phyloP scores from a whole-genome alignment of 2,113 vertebrate genomes.

The Columba janthina region DNA sequence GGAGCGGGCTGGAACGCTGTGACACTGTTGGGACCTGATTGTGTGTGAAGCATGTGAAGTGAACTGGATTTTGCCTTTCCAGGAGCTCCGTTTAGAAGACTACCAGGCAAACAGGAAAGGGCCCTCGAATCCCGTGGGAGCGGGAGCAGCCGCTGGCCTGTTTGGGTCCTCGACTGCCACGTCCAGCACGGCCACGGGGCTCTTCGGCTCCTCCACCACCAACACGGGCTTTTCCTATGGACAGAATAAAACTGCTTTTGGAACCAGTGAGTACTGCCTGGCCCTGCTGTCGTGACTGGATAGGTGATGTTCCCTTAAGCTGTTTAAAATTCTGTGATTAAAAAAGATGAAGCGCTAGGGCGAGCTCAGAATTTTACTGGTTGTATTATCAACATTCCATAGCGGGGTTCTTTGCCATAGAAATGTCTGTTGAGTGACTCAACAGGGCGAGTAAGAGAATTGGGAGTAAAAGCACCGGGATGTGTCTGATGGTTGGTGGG shows the following conservation, averaged over 20 bases:
- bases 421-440: neutral
- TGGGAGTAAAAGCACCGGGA: neutral
- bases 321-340: fast-evolving
- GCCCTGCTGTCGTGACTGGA: neutral
- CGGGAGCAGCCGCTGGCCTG: constrained; percentile 77
- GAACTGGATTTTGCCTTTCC: neutral
- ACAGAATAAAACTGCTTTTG: constrained; percentile 88
- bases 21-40: neutral
- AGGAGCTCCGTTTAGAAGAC: constrained; percentile 93
- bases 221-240: constrained; percentile 90
- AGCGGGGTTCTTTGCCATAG: neutral
- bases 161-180: constrained; percentile 86
- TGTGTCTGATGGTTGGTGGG: neutral
- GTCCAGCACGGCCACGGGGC: constrained; percentile 83
- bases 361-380: neutral
- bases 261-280: constrained; percentile 79
- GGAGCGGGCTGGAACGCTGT: neutral
- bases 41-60: neutral
- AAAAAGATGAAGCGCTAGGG: neutral
- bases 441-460: neutral
- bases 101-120: constrained; percentile 95
- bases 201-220: constrained; percentile 87
- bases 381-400: fast-evolving
- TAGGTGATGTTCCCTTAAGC: fast-evolving
- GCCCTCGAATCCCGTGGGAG: constrained; percentile 86